Conservation (phyloP, 2,888 invertebrate genomes). For the Xylophagus ater region DNA sequence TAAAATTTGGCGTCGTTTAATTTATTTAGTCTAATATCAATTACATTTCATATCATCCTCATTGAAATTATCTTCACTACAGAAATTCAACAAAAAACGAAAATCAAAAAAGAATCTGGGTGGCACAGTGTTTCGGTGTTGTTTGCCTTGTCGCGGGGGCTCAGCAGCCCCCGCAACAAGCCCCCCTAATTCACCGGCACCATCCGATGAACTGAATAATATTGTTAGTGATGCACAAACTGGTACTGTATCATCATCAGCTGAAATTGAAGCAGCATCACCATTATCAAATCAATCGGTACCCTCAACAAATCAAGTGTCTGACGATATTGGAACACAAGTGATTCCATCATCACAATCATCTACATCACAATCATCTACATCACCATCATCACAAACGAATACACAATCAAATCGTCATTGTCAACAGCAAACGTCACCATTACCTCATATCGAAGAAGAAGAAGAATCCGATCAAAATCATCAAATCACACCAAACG, state of each 20-base stretch:
- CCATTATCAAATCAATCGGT: conserved; percentile 27
- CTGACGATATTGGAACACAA: no score
- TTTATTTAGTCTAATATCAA: no score
- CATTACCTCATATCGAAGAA: conserved; percentile 71
- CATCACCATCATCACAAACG: conserved; percentile 15
- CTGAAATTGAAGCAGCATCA: conserved; percentile 23
- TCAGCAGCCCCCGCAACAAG: conserved; percentile 51
- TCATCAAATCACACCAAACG: conserved; percentile 35
- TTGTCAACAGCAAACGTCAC: conserved; percentile 52
- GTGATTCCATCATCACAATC: not conserved
- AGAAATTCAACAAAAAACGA: conserved; percentile 22
- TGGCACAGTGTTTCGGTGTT: conserved; percentile 70
- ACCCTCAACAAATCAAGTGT: conserved; percentile 11
- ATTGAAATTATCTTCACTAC: no score
- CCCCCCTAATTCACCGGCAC: conserved; percentile 39
- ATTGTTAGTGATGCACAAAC: conserved; percentile 21
- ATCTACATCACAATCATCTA: conserved; percentile 2
- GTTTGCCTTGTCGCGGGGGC: conserved; percentile 73
- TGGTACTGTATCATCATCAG: conserved; percentile 16
- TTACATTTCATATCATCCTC: no score
- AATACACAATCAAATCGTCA: conserved; percentile 30
- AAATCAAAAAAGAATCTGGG: conserved; percentile 40
- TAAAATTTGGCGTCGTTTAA: no score
- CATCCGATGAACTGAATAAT: conserved; percentile 28
- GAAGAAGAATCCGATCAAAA: conserved; percentile 54